Evolutionary conservation across 2,888 invertebrate genomes (phyloP), one percentile per base, ranked within the genome.

Genomic region (Iphiclides podalirius): DNA sequence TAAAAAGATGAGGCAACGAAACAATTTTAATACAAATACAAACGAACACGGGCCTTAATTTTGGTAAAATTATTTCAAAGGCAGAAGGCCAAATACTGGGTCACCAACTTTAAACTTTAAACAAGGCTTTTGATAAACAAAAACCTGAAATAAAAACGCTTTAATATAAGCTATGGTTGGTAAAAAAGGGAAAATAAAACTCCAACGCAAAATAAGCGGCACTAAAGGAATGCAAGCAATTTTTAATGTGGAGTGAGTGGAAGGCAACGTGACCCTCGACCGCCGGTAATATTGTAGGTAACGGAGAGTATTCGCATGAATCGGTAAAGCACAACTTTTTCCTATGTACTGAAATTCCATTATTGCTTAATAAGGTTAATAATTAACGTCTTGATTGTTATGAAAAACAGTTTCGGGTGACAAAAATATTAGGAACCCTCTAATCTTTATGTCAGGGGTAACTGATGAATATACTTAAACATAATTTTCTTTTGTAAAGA

Each of bases 201-300:
- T 64, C 61, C 63, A 54, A 64, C 70, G 61, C 75, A 78, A 78
- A 79, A 79, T 79, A 75, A 79, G 70, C 78, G 74, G 67, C 67
- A 71, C 67, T 72, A 72, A 72, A 84, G 76, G 83, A 86, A 87
- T 84, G 79, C 80, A 79, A 83, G 84, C 84, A 74, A 87, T 87
- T 85, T 87, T 86, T 86, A 84, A 87, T 85, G 82, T 87, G 70
- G 73, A 75, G 66, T 70, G 71, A 73, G 70, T 68, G 55, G 61
- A 59, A 66, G 64, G 65, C 69, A 59, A 60, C 70, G 67, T 67
- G 68, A 69, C 68, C 67, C 66, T 55, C 65, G 63, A 62, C 63
- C 65, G 60, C 62, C 61, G 31, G 70, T 74, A 75, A 75, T 75
- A 79, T 75, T 75, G 72, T 75, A 75, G 70, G 71, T 62, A 67